A percentile compares a stretch with the other conserved stretches of the same genome.
These are phyloP conservation scores for Aleadryas rufinucha DNA, from an alignment of 2,113 vertebrate species.

Conservation along the genomic window DNA sequence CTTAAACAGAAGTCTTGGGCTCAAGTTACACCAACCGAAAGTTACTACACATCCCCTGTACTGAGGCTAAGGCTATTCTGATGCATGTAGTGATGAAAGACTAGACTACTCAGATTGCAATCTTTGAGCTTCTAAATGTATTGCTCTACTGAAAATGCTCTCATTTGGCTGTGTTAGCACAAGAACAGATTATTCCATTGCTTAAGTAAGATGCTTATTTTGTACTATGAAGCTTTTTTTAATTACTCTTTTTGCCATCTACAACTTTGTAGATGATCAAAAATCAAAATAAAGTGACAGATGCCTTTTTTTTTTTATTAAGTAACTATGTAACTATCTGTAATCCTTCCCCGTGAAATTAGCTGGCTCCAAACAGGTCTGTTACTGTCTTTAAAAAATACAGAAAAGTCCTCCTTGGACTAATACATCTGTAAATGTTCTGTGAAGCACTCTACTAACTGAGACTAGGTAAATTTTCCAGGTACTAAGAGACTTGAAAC, in stretches of 20 bases:
- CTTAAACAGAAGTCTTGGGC: background rate
- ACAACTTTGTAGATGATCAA: background rate
- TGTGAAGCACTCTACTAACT: background rate
- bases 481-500: background rate
- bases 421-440: background rate
- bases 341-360: background rate
- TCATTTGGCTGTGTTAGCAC: background rate
- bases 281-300: background rate
- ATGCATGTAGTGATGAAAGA: background rate
- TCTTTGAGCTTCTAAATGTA: background rate
- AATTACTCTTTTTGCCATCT: background rate
- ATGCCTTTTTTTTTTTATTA: background rate
- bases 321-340: background rate
- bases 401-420: background rate
- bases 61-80: background rate
- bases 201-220: background rate
- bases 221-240: background rate
- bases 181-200: background rate
- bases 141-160: background rate
- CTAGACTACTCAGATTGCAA: background rate
- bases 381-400: background rate
- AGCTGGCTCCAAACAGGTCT: background rate
- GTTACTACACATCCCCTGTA: fast-evolving
- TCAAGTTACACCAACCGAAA: background rate
- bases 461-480: background rate